Percentiles rank a stretch among this genome's conserved stretches.
Evolutionary conservation across 2,888 invertebrate species (phyloP).

Genomic region (Barypeithes pellucidus): DNA sequence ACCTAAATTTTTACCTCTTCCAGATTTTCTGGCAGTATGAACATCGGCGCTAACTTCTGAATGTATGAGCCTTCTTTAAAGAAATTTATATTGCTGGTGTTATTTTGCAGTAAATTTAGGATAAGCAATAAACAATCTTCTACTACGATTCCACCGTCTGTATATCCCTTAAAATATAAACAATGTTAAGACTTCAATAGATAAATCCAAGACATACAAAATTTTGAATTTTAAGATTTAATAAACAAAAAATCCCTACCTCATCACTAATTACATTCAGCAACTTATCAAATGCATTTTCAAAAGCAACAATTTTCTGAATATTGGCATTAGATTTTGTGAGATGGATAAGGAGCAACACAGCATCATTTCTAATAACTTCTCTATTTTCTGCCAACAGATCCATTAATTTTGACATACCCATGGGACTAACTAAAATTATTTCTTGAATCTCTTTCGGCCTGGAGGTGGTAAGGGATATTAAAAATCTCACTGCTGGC

Average conservation of each 20-base stretch:
- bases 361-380: slow-evolving; percentile 94
- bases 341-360: slow-evolving; percentile 91
- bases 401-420: slow-evolving; percentile 98
- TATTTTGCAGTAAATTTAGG: slow-evolving; percentile 94
- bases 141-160: slow-evolving; percentile 97
- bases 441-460: slow-evolving; percentile 91
- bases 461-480: slow-evolving; percentile 89
- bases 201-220: neutral
- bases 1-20: slow-evolving; percentile 73
- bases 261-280: slow-evolving; percentile 90
- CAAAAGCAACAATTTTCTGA: slow-evolving; percentile 99
- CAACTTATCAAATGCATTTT: slow-evolving; percentile 97
- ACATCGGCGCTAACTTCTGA: slow-evolving; percentile 91
- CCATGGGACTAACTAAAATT: slow-evolving; percentile 93
- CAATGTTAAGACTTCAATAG: too few relatives aligned
- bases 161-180: slow-evolving; percentile 62
- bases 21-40: slow-evolving; percentile 81
- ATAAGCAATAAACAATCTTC: slow-evolving; percentile 97
- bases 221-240: neutral
- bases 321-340: slow-evolving; percentile 97
- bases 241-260: slow-evolving; percentile 3
- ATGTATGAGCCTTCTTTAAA: slow-evolving; percentile 99
- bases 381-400: slow-evolving; percentile 94
- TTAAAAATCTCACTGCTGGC: slow-evolving; percentile 91
- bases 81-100: slow-evolving; percentile 97